Base-by-base conservation (phyloP, 2,113 vertebrate genomes). In the Prunella fulvescens region DNA sequence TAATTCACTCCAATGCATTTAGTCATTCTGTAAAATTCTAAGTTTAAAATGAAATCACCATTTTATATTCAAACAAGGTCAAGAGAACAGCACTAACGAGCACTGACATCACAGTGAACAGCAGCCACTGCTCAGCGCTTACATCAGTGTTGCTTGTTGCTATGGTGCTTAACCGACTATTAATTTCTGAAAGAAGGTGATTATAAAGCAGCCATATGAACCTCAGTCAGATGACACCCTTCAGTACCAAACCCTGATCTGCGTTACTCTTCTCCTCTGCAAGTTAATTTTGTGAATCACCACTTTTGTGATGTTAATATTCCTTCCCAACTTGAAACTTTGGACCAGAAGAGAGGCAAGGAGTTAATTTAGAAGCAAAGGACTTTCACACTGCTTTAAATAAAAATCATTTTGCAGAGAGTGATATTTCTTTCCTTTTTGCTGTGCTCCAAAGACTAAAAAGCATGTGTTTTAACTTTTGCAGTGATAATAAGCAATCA, bases 111-210 rank as follows among this genome's bases (percentile, higher is more conserved):
- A 97, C 94, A 97, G 94, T 24, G 90, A 95, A 71, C 65, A 93
- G 94, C 97, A 97, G 93, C 95, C 78, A 73, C 95, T 79, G 84
- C 93, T 95, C 94, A 19, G 76, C 79, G 60, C 92, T 96, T 97
- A 95, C 96, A 97, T 96, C 95, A 96, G 82, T 72, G 97, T 90
- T 97, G 95, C 92, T 81, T 90, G 98, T 98, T 98, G 97, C 97
- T 97, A 98, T 97, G 98, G 98, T 62, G 88, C 96, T 97, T 97
- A 97, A 97, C 97, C 93, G 97, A 96, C 96, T 96, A 96, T 97
- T 98, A 97, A 97, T 98, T 98, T 98, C 97, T 98, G 96, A 98
- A 97, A 96, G 97, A 97, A 98, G 97, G 97, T 97, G 97, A 98
- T 97, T 95, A 97, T 94, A 94, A 96, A 97, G 96, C 97, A 94